Conservation (phyloP, 2,888 invertebrate genomes). For the Lycophotia porphyrea region DNA sequence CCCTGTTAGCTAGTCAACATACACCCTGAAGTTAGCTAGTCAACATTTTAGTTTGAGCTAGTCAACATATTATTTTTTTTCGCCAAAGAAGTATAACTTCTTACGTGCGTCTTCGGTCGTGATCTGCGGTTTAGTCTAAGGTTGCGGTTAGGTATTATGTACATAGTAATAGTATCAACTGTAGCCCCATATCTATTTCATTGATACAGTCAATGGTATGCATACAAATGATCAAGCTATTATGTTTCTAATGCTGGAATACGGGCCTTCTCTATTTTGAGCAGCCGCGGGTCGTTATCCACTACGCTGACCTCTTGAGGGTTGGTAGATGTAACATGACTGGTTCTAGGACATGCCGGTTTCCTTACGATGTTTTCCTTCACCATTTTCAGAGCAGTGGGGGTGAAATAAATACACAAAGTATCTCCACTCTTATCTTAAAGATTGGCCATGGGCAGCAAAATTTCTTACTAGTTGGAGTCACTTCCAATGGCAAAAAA, state of each 20-base stretch:
- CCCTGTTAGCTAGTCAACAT: too few relatives aligned
- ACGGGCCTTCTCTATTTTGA: not conserved
- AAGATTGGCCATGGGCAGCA: too few relatives aligned
- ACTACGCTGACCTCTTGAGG: not conserved
- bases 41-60: too few relatives aligned
- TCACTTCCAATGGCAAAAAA: not conserved
- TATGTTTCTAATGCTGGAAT: not conserved
- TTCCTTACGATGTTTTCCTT: not conserved
- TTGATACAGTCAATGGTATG: not conserved
- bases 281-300: not conserved
- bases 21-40: too few relatives aligned
- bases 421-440: too few relatives aligned
- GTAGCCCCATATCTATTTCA: slow-evolving; percentile 40
- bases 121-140: slow-evolving; percentile 44
- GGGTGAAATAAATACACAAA: too few relatives aligned
- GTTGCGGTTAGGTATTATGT: slow-evolving; percentile 25
- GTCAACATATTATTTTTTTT: too few relatives aligned
- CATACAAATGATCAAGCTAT: not conserved
- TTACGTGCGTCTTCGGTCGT: too few relatives aligned
- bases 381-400: not conserved
- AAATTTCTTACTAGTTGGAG: not conserved
- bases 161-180: not conserved
- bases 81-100: too few relatives aligned
- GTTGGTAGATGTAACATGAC: not conserved
- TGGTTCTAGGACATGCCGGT: not conserved